Conservation (phyloP, 2,888 invertebrate genomes). For the Lacanobia oleracea region DNA sequence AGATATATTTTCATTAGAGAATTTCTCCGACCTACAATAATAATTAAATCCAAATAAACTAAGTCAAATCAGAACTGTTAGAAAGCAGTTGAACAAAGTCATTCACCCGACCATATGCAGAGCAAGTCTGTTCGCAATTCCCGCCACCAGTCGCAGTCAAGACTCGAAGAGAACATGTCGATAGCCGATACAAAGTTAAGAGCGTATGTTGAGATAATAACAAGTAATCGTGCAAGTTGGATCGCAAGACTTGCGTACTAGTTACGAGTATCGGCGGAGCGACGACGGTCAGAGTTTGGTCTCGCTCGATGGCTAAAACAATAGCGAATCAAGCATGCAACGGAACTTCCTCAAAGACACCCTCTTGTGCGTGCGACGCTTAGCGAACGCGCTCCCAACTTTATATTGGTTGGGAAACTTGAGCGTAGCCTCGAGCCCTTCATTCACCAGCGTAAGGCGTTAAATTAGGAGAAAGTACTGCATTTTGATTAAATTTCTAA, state of each 20-base stretch:
- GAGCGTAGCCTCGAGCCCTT: slow-evolving; percentile 77
- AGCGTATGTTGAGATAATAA: slow-evolving; percentile 84
- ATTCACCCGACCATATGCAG: slow-evolving; percentile 64
- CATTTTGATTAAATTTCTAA: slow-evolving; percentile 57
- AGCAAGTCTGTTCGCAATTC: slow-evolving; percentile 72
- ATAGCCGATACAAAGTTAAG: slow-evolving; percentile 82
- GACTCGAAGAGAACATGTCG: slow-evolving; percentile 74
- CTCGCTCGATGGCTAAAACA: slow-evolving; percentile 84
- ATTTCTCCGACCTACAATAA: slow-evolving; percentile 14
- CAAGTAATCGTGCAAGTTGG: slow-evolving; percentile 84
- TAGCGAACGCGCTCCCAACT: slow-evolving; percentile 84
- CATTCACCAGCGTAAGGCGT: slow-evolving; percentile 62
- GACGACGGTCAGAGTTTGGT: slow-evolving; percentile 84
- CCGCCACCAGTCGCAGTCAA: slow-evolving; percentile 72
- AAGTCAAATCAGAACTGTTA: slow-evolving; percentile 60
- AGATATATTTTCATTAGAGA: slow-evolving; percentile 8
- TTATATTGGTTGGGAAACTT: slow-evolving; percentile 89
- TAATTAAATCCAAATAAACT: slow-evolving; percentile 57
- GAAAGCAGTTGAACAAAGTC: slow-evolving; percentile 68
- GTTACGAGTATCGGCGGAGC: slow-evolving; percentile 76
- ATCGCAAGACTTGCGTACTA: slow-evolving; percentile 80
- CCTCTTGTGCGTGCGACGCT: slow-evolving; percentile 88
- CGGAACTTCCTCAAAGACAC: slow-evolving; percentile 88
- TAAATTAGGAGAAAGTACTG: slow-evolving; percentile 69
- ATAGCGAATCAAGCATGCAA: slow-evolving; percentile 89